Evolutionary conservation across 2,113 vertebrate species (phyloP).

Genomic region (Tachysurus fulvidraco): DNA sequence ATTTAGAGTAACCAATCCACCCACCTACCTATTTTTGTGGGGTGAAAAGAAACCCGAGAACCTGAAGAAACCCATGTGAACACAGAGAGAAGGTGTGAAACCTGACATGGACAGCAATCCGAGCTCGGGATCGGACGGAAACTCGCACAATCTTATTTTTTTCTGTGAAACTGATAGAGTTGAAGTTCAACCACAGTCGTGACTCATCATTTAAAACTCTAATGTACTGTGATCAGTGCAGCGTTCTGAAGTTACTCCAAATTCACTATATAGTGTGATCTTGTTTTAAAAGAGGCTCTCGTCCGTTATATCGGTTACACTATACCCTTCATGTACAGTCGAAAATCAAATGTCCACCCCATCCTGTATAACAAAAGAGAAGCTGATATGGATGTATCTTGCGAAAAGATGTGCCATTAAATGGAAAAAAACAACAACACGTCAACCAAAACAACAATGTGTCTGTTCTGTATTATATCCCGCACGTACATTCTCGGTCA

Average conservation of each 20-base stretch:
- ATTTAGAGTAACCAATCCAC: background rate
- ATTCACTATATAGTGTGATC: background rate
- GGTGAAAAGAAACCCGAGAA: background rate
- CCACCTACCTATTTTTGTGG: background rate
- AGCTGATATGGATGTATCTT: background rate
- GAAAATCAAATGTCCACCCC: background rate
- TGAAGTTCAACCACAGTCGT: slow-evolving; percentile 1
- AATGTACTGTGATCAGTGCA: background rate
- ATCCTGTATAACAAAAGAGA: background rate
- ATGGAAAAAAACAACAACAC: background rate
- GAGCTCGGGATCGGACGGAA: background rate
- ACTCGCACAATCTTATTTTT: background rate
- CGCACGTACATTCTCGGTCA: background rate
- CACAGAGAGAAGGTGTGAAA: background rate
- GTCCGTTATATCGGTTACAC: background rate
- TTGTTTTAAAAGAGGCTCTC: background rate
- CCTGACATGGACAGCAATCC: background rate
- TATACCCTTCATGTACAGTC: too few species aligned
- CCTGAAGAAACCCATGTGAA: background rate
- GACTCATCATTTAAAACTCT: background rate
- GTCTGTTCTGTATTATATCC: background rate
- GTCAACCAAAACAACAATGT: too few species aligned
- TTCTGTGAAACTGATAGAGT: background rate
- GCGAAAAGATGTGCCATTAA: background rate
- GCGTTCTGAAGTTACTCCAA: background rate